A percentile compares a stretch with the other conserved stretches of the same genome.
Conservation (phyloP, 2,113 vertebrate genomes). For the Channa maculata region DNA sequence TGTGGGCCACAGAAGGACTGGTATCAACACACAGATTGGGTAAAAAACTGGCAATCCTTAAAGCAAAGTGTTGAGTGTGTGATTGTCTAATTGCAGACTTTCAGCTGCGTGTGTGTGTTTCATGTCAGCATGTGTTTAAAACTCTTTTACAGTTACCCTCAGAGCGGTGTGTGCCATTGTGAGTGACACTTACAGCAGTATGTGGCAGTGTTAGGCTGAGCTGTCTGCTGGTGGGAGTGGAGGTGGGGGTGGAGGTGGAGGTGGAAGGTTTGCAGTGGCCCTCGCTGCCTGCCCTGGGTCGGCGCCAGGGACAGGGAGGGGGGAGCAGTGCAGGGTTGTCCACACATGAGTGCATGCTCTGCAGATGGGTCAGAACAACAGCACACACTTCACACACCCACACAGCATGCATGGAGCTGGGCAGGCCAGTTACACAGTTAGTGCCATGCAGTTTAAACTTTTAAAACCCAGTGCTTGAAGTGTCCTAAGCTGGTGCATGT, state of each 20-base stretch:
- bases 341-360: conserved; percentile 94
- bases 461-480: conserved; percentile 54
- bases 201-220: conserved; percentile 78
- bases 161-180: conserved; percentile 17
- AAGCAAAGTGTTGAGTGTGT: conserved; percentile 13
- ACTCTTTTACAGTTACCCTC: conserved; percentile 7
- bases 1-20: not conserved
- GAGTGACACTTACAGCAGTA: conserved; percentile 77
- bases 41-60: not conserved
- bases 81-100: conserved; percentile 1
- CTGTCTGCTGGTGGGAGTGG: conserved; percentile 83
- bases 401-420: conserved; percentile 73
- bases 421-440: conserved; percentile 70
- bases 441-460: conserved; percentile 67
- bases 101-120: not conserved
- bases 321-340: conserved; percentile 81
- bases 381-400: conserved; percentile 74
- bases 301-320: conserved; percentile 86
- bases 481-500: not conserved
- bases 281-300: conserved; percentile 87
- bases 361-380: conserved; percentile 87
- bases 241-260: conserved; percentile 72
- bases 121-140: conserved; percentile 5
- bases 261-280: conserved; percentile 82
- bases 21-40: not conserved